These are phyloP conservation scores for Drosophila funebris DNA, from an alignment of 1,140 invertebrate genomes.

Conservation along the genomic window DNA sequence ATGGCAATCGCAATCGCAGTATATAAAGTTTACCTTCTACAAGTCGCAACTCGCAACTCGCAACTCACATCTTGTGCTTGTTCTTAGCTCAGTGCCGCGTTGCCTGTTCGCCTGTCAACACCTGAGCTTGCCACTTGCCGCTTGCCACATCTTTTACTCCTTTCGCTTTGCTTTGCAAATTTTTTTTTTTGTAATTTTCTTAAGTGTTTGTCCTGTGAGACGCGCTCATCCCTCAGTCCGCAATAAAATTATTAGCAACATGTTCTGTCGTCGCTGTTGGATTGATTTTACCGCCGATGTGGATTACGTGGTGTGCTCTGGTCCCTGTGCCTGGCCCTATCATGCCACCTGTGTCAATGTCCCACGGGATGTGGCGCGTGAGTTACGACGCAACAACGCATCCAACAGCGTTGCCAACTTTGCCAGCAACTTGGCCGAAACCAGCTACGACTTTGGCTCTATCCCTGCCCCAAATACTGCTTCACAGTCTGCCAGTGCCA, in stretches of 20 bases:
- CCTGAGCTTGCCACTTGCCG: constrained; percentile 45
- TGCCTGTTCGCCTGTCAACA: constrained; percentile 58
- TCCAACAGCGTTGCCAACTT: constrained; percentile 14
- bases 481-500: too few species aligned
- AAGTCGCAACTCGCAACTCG: not conserved
- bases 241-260: constrained; percentile 67
- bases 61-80: not conserved
- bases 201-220: constrained; percentile 58
- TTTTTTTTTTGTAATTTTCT: constrained; percentile 64
- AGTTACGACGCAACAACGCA: constrained; percentile 19
- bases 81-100: constrained; percentile 33
- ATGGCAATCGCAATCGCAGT: not conserved
- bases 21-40: constrained; percentile 1
- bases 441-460: not conserved
- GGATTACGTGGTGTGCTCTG: constrained; percentile 55
- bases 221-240: not conserved
- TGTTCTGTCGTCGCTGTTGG: constrained; percentile 83
- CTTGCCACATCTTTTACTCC: constrained; percentile 13
- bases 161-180: constrained; percentile 22
- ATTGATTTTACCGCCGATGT: constrained; percentile 70
- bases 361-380: constrained; percentile 57
- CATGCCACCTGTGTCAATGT: constrained; percentile 60
- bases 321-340: constrained; percentile 59
- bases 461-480: not conserved
- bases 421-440: not conserved